These are phyloP conservation scores for Euplexia lucipara DNA, from an alignment of 2,888 invertebrate genomes.

Conservation along the genomic window DNA sequence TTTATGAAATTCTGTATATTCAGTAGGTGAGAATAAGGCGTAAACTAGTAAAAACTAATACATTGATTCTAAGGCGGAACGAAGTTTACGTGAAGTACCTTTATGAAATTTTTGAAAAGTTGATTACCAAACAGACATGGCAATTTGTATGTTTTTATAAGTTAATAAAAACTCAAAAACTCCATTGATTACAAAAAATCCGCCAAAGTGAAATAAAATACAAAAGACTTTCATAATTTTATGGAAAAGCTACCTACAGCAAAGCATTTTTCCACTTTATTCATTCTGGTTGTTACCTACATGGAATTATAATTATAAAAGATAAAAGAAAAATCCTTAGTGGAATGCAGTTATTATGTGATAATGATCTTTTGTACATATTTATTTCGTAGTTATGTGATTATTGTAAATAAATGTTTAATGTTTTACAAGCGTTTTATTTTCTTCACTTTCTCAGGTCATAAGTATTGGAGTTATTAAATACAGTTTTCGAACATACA, in stretches of 20 bases:
- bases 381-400: slow-evolving; percentile 76
- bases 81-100: too few species aligned
- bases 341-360: slow-evolving; percentile 71
- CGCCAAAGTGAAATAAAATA: slow-evolving; percentile 31
- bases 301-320: too few species aligned
- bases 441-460: not conserved
- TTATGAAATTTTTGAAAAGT: not conserved
- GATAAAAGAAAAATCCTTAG: slow-evolving; percentile 17
- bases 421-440: slow-evolving; percentile 62
- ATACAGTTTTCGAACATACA: too few species aligned
- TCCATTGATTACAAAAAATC: not conserved
- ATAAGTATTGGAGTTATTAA: not conserved
- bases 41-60: too few species aligned
- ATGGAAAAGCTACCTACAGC: slow-evolving; percentile 7
- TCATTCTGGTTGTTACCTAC: slow-evolving; percentile 27
- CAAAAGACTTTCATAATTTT: slow-evolving; percentile 25
- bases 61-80: too few species aligned
- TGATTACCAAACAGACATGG: slow-evolving; percentile 3
- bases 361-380: slow-evolving; percentile 80
- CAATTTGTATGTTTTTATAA: not conserved
- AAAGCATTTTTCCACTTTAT: slow-evolving; percentile 13
- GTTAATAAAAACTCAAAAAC: not conserved
- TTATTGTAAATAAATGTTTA: slow-evolving; percentile 80
- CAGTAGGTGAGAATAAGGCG: too few species aligned
- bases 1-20: too few species aligned